These are phyloP conservation scores for Neotoxoptera formosana DNA, from an alignment of 1,140 invertebrate genomes.

Conservation along the genomic window DNA sequence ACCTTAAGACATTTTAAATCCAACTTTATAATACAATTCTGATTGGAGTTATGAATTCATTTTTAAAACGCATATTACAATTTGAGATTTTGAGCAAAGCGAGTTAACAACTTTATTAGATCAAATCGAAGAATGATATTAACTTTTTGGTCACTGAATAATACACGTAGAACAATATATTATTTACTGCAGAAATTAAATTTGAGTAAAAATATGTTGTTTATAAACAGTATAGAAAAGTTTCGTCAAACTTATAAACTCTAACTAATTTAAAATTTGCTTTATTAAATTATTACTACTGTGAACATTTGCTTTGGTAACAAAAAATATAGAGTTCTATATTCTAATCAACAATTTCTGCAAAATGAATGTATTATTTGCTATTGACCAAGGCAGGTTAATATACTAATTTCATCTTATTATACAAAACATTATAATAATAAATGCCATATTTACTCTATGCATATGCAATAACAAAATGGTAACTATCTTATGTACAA, in stretches of 20 bases:
- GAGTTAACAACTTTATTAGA: too few species aligned
- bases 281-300: neutral
- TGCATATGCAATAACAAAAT: too few species aligned
- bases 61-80: too few species aligned
- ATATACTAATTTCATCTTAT: neutral
- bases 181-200: neutral
- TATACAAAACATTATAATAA: neutral
- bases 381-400: too few species aligned
- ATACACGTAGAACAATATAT: neutral
- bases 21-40: too few species aligned
- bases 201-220: neutral
- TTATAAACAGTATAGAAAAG: neutral
- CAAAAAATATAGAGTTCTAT: neutral
- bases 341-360: neutral
- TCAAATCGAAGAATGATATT: neutral
- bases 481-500: too few species aligned
- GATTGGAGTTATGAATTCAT: too few species aligned
- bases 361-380: too few species aligned
- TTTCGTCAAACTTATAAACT: neutral
- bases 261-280: neutral
- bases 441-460: too few species aligned
- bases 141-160: neutral
- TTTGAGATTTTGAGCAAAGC: too few species aligned
- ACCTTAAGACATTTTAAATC: too few species aligned
- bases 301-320: neutral